Percentiles rank a stretch among this genome's conserved stretches.
Conservation (phyloP, 2,797 vertebrate species). For the Clarias pachynema region DNA sequence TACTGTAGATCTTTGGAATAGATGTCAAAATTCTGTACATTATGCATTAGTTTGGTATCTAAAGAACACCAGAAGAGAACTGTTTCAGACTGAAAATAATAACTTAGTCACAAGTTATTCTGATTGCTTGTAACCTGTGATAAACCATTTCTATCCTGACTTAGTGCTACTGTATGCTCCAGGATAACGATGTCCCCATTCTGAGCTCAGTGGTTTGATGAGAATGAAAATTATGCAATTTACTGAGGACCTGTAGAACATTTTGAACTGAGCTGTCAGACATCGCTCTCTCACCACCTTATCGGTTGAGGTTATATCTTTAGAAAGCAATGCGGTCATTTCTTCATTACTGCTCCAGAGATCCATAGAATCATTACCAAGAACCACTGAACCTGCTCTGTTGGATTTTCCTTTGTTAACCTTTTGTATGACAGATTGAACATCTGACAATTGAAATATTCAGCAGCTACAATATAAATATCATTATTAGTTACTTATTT, state of each 20-base stretch:
- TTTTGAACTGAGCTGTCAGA: not conserved
- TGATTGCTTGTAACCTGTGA: not conserved
- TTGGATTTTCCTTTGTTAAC: not conserved
- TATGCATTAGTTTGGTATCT: not conserved
- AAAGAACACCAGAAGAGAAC: not conserved
- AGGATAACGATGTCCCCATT: not conserved
- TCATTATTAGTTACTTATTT: not conserved
- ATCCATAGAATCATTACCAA: not conserved
- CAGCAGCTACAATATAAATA: not conserved
- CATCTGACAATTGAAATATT: not conserved
- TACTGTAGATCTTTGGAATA: not conserved
- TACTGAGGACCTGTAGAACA: not conserved
- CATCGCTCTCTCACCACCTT: not conserved
- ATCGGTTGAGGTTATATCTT: not conserved
- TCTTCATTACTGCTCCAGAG: not conserved
- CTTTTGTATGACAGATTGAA: not conserved
- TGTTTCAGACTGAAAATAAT: not conserved
- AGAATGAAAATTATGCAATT: not conserved
- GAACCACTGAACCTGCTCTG: not conserved
- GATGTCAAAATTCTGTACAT: not conserved
- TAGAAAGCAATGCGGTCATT: not conserved
- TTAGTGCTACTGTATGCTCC: not conserved
- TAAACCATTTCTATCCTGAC: not conserved
- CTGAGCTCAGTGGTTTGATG: not conserved
- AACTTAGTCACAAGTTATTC: not conserved